These are phyloP conservation scores for Penelope pileata DNA, from an alignment of 2,113 vertebrate genomes.

Conservation along the genomic window DNA sequence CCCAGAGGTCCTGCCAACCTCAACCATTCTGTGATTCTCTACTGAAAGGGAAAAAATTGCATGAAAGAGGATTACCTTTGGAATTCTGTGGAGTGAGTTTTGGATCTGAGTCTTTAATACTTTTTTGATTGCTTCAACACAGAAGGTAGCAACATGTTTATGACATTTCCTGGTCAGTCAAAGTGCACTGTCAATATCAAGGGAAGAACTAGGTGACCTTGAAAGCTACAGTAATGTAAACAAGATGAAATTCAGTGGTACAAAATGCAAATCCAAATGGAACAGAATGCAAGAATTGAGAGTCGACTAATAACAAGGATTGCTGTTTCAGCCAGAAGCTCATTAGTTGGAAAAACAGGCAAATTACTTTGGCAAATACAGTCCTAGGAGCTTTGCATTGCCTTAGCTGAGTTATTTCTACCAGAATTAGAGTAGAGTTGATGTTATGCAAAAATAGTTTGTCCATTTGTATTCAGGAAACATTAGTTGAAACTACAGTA, in stretches of 20 bases:
- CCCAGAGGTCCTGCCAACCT: not conserved
- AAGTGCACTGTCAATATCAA: not conserved
- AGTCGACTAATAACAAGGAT: not conserved
- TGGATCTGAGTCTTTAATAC: not conserved
- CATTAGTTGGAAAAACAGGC: not conserved
- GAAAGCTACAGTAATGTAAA: not conserved
- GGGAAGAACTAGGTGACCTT: not conserved
- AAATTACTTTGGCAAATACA: not conserved
- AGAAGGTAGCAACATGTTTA: not conserved
- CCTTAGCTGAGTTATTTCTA: not conserved
- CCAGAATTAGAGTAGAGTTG: not conserved
- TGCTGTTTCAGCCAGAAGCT: not conserved
- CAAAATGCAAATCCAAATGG: not conserved
- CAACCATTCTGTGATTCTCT: not conserved
- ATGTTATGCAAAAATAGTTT: not conserved
- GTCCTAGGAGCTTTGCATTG: not conserved
- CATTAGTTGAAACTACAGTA: not conserved
- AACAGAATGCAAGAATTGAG: not conserved
- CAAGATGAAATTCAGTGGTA: not conserved
- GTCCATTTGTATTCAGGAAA: not conserved
- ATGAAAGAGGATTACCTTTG: not conserved
- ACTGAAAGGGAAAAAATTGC: not conserved
- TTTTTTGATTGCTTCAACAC: not conserved
- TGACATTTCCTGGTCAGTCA: not conserved
- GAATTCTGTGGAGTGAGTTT: not conserved